Evolutionary conservation across 2,888 invertebrate genomes (phyloP), one percentile per base, ranked within the genome.

Genomic region (Lepas anatifera): DNA sequence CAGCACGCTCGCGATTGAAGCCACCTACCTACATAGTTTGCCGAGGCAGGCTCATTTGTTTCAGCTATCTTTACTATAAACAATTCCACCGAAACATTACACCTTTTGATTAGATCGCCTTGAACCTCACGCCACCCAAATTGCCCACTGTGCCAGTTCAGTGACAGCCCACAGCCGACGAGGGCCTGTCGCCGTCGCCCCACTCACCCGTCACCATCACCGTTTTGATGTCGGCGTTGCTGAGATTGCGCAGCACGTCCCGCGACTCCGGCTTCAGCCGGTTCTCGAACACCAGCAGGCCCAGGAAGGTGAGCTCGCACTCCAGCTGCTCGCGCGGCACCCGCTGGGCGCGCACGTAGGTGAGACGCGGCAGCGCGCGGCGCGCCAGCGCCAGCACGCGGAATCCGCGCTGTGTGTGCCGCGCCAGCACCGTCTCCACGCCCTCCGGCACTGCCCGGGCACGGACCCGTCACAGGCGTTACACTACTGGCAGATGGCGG

Each of bases 161-260:
- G n/a, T n/a, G n/a, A n/a, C n/a, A n/a, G n/a, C n/a, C n/a, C n/a
- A n/a, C n/a, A n/a, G n/a, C n/a, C n/a, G n/a, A n/a, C n/a, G n/a
- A n/a, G n/a, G n/a, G n/a, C n/a, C n/a, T n/a, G 29, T 18, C 27
- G 25, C 27, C 7, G 58, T 63, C 27, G 58, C 27, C n/a, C 10
- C 16, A 22, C 74, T 71, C 73, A 80, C 83, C 83, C 73, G 83
- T 83, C 11, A 82, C 79, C 83, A 83, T 83, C 67, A 83, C 80
- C 27, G 81, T 77, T 22, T 80, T 74, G 63, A 83, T 80, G 71
- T 78, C 77, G 35, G 83, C 83, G 22, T 74, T 73, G 13, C 75
- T 76, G 63, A 83, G 76, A 32, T 78, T 77, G 67, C 77, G 74
- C 37, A 83, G 81, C 46, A 82, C 80, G 4, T 80, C 79, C 18